These are phyloP conservation scores for Agrotis ipsilon DNA, from an alignment of 2,888 invertebrate species.

Conservation along the genomic window DNA sequence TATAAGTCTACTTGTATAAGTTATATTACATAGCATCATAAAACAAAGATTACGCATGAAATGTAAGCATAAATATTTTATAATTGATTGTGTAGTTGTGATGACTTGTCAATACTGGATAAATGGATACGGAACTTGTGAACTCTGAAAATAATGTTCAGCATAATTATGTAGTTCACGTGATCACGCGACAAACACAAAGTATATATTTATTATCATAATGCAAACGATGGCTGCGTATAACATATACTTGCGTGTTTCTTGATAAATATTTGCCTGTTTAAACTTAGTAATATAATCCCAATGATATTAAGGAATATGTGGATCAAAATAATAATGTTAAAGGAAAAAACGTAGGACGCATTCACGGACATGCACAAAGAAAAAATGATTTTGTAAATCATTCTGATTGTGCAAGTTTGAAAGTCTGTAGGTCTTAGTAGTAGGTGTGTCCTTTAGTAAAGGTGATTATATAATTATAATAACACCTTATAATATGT, in stretches of 20 bases:
- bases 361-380: not conserved
- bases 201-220: constrained; percentile 27
- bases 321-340: not conserved
- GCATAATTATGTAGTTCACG: constrained; percentile 48
- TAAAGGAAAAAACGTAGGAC: not conserved
- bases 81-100: constrained; percentile 35
- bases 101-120: constrained; percentile 3
- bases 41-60: constrained; percentile 1
- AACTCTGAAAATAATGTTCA: constrained; percentile 59
- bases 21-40: not conserved
- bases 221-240: constrained; percentile 22
- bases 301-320: constrained; percentile 6
- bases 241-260: constrained; percentile 1
- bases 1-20: not conserved
- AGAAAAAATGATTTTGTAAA: not conserved
- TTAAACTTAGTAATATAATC: constrained; percentile 4
- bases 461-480: no score
- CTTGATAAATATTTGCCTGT: constrained; percentile 17
- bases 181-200: constrained; percentile 54
- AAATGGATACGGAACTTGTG: constrained; percentile 45
- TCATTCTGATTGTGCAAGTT: not conserved
- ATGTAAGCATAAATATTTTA: constrained; percentile 6
- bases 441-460: no score
- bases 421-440: not conserved
- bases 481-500: no score